Base-by-base conservation (phyloP, 2,888 invertebrate genomes). In the Opisthograptis luteolata region DNA sequence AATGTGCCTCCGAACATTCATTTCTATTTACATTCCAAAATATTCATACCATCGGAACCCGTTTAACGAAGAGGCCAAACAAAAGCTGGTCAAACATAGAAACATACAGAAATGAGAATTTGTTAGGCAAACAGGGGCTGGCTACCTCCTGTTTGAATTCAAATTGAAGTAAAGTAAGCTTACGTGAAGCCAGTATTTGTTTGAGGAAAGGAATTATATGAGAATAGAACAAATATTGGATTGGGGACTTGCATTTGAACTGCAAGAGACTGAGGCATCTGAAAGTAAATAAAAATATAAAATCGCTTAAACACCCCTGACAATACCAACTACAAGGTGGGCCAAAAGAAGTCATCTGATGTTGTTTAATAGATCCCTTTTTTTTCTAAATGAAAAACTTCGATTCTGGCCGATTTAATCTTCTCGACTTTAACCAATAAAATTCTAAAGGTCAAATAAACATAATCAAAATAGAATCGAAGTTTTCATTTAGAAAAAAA, bases 41-140 rank as follows among this genome's bases (percentile, higher is more conserved):
- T 19, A 40, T 24, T 41, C 14, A n/a, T 12, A 12, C 24, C 9
- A 37, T 47, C 24, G 6, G 39, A 14, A 20, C 25, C 32, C 42
- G 35, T 40, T 48, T 24, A 31, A 19, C 44, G 25, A 35, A 37
- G 31, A 39, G 40, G 30, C 30, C 34, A 49, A 57, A 51, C 50
- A 48, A 35, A 41, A 32, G 17, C 20, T 27, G 36, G 28, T 22
- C 36, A 32, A 32, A 40, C 45, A 41, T n/a, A 12, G 46, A 54
- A 48, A 51, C 42, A 53, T 15, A 45, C 34, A 45, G 24, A 4
- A 41, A 27, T 28, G 40, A 19, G 50, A 50, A 59, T 63, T 60
- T 52, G 61, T 55, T 58, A 54, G 45, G 54, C 57, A 62, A 58
- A 62, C 49, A 62, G 31, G 20, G 49, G 30, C 40, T 27, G 31